phyloP scores from a whole-genome alignment of 2,888 invertebrate genomes.

The Camptogramma bilineatum region DNA sequence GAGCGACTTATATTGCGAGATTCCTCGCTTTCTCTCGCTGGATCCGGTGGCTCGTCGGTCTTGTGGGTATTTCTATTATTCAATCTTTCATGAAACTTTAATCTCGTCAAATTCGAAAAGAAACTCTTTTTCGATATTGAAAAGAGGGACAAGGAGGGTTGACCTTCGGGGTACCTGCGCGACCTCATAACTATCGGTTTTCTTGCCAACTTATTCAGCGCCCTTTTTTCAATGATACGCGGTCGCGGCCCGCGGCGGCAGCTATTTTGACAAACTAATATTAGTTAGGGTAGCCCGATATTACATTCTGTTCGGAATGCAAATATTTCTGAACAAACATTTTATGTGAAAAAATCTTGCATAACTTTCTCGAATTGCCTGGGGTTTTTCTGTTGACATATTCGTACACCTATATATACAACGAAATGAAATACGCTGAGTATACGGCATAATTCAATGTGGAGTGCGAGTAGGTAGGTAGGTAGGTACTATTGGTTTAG shows the following conservation, averaged over 20 bases:
- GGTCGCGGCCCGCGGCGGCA: slow-evolving; percentile 1
- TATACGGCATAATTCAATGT: neutral
- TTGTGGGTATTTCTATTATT: slow-evolving; percentile 10
- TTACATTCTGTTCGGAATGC: slow-evolving; percentile 33
- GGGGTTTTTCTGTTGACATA: neutral
- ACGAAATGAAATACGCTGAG: neutral
- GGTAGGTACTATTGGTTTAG: too few species aligned
- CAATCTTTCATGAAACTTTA: slow-evolving; percentile 27
- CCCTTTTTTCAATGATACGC: slow-evolving; percentile 43
- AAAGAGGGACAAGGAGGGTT: slow-evolving; percentile 32
- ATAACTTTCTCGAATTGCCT: neutral
- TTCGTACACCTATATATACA: too few species aligned
- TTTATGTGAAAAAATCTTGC: slow-evolving; percentile 13
- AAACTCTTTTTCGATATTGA: slow-evolving; percentile 30
- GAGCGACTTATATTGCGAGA: slow-evolving; percentile 7
- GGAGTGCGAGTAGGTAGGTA: too few species aligned
- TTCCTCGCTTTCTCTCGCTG: too few species aligned
- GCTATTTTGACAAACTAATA: slow-evolving; percentile 48
- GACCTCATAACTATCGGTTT: slow-evolving; percentile 39
- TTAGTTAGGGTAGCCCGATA: slow-evolving; percentile 39
- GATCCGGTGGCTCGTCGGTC: neutral
- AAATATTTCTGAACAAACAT: slow-evolving; percentile 25
- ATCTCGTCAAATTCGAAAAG: slow-evolving; percentile 24
- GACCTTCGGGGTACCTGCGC: slow-evolving; percentile 35
- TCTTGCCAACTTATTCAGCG: slow-evolving; percentile 33